Conservation (phyloP, 2,888 invertebrate genomes). For the Leucophenga montana region DNA sequence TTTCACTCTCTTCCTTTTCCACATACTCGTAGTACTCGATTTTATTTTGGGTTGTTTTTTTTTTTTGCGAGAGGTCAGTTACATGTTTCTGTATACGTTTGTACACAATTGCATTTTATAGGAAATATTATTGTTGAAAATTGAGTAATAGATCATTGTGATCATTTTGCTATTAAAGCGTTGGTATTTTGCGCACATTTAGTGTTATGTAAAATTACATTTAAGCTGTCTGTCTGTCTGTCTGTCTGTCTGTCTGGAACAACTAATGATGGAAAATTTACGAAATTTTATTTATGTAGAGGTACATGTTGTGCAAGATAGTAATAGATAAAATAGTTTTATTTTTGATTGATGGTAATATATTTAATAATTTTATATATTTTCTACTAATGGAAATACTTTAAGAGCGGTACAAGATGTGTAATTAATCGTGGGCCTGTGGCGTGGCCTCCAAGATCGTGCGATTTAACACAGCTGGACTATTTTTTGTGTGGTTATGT, state of each 20-base stretch:
- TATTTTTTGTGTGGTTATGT: too few species aligned
- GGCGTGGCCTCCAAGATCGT: too few species aligned
- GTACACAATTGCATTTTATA: slow-evolving; percentile 44
- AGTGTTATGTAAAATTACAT: slow-evolving; percentile 42
- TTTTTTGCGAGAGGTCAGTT: slow-evolving; percentile 33
- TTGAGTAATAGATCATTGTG: slow-evolving; percentile 15
- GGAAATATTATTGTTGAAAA: slow-evolving; percentile 50
- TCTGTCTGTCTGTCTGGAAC: not conserved
- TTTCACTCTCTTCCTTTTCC: not conserved
- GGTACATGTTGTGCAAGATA: not conserved
- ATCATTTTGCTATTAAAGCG: slow-evolving; percentile 4
- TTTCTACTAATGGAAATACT: too few species aligned
- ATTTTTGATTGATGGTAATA: not conserved
- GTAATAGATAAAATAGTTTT: not conserved
- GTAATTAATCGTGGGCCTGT: too few species aligned
- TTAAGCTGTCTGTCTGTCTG: slow-evolving; percentile 18
- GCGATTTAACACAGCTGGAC: too few species aligned
- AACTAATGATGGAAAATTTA: slow-evolving; percentile 1
- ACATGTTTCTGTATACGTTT: slow-evolving; percentile 41
- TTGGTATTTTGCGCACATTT: not conserved
- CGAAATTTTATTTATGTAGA: slow-evolving; percentile 5
- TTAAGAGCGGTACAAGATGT: too few species aligned
- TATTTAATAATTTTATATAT: slow-evolving; percentile 43
- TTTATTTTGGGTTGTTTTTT: not conserved
- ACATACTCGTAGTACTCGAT: not conserved